phyloP scores from a whole-genome alignment of 1,140 invertebrate genomes.

The Drosophila orena region DNA sequence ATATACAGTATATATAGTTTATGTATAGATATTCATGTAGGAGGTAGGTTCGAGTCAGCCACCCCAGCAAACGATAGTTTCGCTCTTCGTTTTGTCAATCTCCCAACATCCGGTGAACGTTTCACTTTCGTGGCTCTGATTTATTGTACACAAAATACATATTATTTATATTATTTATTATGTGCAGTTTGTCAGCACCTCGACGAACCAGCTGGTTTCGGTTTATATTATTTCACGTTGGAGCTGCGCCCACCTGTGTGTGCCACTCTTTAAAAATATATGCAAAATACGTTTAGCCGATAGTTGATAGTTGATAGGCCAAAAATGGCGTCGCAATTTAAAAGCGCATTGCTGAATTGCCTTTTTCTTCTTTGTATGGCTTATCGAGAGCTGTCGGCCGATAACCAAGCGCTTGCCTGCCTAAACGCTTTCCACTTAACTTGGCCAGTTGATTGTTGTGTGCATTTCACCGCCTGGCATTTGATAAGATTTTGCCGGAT shows the following conservation, averaged over 20 bases:
- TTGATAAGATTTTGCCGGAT: conserved; percentile 52
- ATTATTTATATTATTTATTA: conserved; percentile 79
- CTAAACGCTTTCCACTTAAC: conserved; percentile 57
- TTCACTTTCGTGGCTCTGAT: conserved; percentile 77
- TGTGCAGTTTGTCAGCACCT: conserved; percentile 79
- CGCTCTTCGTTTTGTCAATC: conserved; percentile 65
- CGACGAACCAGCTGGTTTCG: conserved; percentile 16
- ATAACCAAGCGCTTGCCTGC: conserved; percentile 35
- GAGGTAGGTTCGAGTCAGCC: conserved; percentile 30
- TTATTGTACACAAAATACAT: conserved; percentile 73
- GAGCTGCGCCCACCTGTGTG: conserved; percentile 70
- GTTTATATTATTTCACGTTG: conserved; percentile 4
- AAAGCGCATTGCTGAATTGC: conserved; percentile 71
- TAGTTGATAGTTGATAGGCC: conserved; percentile 44
- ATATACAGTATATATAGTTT: conserved; percentile 8
- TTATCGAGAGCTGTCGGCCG: conserved; percentile 58
- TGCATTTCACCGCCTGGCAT: conserved; percentile 52
- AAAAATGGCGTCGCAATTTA: conserved; percentile 73
- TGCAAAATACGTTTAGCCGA: conserved; percentile 41
- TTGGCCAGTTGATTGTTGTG: conserved; percentile 46
- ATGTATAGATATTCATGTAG: background rate
- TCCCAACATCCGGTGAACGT: conserved; percentile 76
- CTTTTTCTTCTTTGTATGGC: conserved; percentile 58
- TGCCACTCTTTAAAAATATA: conserved; percentile 29
- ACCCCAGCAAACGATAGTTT: conserved; percentile 72